phyloP scores from a whole-genome alignment of 2,113 vertebrate species.

The Tautogolabrus adspersus region DNA sequence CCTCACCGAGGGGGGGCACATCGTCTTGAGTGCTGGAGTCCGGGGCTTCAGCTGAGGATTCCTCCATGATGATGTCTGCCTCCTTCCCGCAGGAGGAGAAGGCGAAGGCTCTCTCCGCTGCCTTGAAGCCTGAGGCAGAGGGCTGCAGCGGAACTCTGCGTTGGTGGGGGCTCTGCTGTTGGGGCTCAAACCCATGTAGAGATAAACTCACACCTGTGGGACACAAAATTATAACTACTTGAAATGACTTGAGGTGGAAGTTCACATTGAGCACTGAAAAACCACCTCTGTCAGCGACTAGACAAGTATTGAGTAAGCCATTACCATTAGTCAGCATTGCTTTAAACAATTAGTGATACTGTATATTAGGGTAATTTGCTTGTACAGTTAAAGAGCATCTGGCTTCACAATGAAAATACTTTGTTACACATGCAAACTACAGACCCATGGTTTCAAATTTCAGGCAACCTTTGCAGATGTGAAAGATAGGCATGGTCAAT shows the following conservation, averaged over 20 bases:
- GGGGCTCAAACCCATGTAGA: slow-evolving; percentile 94
- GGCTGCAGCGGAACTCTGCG: slow-evolving; percentile 84
- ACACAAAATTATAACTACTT: neutral
- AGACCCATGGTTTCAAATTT: too few species aligned
- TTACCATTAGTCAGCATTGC: neutral
- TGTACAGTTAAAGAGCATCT: neutral
- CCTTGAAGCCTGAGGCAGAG: slow-evolving; percentile 76
- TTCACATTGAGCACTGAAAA: neutral
- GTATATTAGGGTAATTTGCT: neutral
- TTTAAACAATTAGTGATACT: neutral
- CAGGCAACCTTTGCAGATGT: too few species aligned
- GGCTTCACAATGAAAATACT: neutral
- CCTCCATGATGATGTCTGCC: slow-evolving; percentile 91
- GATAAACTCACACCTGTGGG: slow-evolving; percentile 90
- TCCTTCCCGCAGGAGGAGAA: slow-evolving; percentile 80
- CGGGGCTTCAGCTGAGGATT: slow-evolving; percentile 84
- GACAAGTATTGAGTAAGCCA: neutral
- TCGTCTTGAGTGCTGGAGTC: slow-evolving; percentile 84
- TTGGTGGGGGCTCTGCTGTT: slow-evolving; percentile 84
- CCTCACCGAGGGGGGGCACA: slow-evolving; percentile 85
- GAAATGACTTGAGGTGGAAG: too few species aligned
- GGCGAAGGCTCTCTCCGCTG: slow-evolving; percentile 83
- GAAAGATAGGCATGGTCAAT: too few species aligned
- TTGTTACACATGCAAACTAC: neutral
- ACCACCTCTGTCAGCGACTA: neutral